Conservation (phyloP, 1,140 invertebrate genomes). For the Drosophila athabasca region DNA sequence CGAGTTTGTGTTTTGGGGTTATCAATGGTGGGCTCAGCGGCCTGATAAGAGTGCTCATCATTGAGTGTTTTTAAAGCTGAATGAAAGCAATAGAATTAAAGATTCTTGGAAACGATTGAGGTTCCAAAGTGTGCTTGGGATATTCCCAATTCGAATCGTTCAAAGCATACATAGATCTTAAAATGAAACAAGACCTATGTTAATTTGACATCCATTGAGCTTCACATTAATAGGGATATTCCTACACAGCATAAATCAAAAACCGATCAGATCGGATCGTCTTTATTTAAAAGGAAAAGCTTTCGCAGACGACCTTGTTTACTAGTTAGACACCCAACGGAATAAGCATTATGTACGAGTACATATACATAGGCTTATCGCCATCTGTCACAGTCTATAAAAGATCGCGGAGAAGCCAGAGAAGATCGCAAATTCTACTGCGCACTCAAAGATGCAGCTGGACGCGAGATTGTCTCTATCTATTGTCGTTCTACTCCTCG, state of each 20-base stretch:
- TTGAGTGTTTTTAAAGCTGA: slow-evolving; percentile 21
- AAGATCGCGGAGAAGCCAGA: slow-evolving; percentile 1
- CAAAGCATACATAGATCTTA: too few species aligned
- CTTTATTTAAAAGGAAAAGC: slow-evolving; percentile 1
- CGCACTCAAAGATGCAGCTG: slow-evolving; percentile 39
- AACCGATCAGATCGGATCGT: background rate
- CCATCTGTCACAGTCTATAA: slow-evolving; percentile 24
- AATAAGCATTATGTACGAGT: slow-evolving; percentile 6
- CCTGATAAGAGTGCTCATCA: slow-evolving; percentile 27
- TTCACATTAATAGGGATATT: background rate
- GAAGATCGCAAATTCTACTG: slow-evolving; percentile 16
- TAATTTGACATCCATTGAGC: too few species aligned
- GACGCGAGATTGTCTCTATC: slow-evolving; percentile 18
- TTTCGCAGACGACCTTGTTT: slow-evolving; percentile 38
- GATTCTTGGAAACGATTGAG: slow-evolving; percentile 1
- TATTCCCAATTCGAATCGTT: too few species aligned
- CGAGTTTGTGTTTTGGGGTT: slow-evolving; percentile 36
- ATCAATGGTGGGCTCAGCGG: slow-evolving; percentile 39
- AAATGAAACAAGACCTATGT: too few species aligned
- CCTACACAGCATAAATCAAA: slow-evolving; percentile 5
- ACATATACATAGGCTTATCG: slow-evolving; percentile 34
- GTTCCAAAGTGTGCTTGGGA: too few species aligned
- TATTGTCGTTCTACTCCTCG: slow-evolving; percentile 16
- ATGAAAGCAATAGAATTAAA: slow-evolving; percentile 1
- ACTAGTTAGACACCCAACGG: slow-evolving; percentile 4